Evolutionary conservation across 2,113 vertebrate genomes (phyloP).

Genomic region (Pseudois nayaur): DNA sequence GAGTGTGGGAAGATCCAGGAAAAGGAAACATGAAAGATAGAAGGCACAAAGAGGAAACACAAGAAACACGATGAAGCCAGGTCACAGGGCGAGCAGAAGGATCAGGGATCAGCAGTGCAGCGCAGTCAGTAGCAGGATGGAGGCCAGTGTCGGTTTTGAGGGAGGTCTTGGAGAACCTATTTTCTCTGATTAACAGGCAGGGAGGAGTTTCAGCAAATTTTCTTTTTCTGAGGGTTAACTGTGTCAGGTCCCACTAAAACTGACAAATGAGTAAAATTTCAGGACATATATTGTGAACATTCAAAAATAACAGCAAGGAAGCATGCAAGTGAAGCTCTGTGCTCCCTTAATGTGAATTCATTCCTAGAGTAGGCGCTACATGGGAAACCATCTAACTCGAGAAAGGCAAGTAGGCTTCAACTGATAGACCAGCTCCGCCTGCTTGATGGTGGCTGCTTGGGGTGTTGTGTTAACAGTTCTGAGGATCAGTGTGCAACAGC

Average conservation of each 20-base stretch:
- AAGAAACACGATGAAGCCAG: background rate
- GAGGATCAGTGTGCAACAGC: background rate
- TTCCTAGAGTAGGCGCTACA: background rate
- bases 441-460: background rate
- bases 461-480: background rate
- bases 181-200: background rate
- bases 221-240: background rate
- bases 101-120: background rate
- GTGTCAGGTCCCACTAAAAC: background rate
- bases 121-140: background rate
- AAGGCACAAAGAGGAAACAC: background rate
- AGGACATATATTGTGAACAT: background rate
- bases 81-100: background rate
- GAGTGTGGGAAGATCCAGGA: background rate
- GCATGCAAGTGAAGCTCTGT: background rate
- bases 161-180: background rate
- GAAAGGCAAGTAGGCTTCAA: background rate
- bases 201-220: background rate
- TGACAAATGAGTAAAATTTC: background rate
- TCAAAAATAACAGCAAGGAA: background rate
- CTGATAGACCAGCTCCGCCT: background rate
- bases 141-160: background rate
- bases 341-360: background rate
- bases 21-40: background rate
- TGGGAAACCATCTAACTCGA: background rate